Percentiles rank a stretch among this genome's conserved stretches.
phyloP scores from a whole-genome alignment of 2,888 invertebrate genomes.

The Macropis europaea region DNA sequence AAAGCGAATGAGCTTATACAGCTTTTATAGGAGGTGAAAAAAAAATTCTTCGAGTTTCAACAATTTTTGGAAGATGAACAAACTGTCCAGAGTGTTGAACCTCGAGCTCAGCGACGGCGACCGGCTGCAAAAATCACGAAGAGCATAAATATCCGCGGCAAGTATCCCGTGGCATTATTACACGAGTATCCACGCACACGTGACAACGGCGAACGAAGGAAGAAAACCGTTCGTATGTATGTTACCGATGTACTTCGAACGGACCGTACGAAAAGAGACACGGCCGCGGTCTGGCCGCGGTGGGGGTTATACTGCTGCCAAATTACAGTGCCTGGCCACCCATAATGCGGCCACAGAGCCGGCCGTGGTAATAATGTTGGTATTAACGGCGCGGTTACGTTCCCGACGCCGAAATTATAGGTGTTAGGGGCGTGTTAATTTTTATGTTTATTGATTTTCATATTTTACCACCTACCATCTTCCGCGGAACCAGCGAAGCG shows the following conservation, averaged over 20 bases:
- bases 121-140: slow-evolving; percentile 60
- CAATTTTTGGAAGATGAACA: too few species aligned
- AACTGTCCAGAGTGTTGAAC: too few species aligned
- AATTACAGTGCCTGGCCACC: slow-evolving; percentile 77
- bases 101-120: too few species aligned
- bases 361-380: slow-evolving; percentile 75
- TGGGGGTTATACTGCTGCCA: slow-evolving; percentile 77
- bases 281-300: slow-evolving; percentile 38
- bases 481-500: not conserved
- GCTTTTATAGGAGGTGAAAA: too few species aligned
- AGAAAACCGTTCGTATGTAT: slow-evolving; percentile 34
- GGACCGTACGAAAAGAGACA: slow-evolving; percentile 44
- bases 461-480: slow-evolving; percentile 74
- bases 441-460: slow-evolving; percentile 79
- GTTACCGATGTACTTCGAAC: slow-evolving; percentile 49
- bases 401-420: slow-evolving; percentile 70
- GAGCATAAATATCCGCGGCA: slow-evolving; percentile 75
- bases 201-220: slow-evolving; percentile 39
- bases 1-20: too few species aligned
- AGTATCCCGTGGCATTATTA: slow-evolving; percentile 63
- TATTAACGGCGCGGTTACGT: slow-evolving; percentile 74
- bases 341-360: slow-evolving; percentile 70
- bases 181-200: slow-evolving; percentile 49
- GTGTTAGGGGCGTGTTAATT: slow-evolving; percentile 76
- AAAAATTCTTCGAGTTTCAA: too few species aligned